Evolutionary conservation across 2,113 vertebrate species (phyloP).

Genomic region (Colius striatus): DNA sequence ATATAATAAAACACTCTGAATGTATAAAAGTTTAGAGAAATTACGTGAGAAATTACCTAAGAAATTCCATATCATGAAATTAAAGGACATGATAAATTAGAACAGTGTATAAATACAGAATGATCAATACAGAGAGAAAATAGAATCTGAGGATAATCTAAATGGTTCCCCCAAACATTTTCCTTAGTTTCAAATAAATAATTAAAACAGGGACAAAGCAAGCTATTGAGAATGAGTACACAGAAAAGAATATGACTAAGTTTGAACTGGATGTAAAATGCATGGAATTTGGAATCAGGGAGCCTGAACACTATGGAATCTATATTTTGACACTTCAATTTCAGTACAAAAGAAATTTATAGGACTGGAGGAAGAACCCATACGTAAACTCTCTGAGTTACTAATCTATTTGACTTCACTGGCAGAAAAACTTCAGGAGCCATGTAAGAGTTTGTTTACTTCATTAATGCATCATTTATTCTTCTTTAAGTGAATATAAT

Average conservation of each 20-base stretch:
- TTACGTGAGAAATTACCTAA: not conserved
- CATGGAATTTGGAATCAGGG: not conserved
- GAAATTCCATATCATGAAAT: not conserved
- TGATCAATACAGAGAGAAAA: not conserved
- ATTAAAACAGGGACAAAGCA: not conserved
- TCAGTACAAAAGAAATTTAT: not conserved
- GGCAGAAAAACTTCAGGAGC: not conserved
- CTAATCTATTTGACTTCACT: not conserved
- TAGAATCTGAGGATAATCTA: not conserved
- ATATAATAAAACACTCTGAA: not conserved
- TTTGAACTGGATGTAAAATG: not conserved
- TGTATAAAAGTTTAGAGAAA: not conserved
- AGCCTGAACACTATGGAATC: not conserved
- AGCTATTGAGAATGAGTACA: not conserved
- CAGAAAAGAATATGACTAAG: not conserved
- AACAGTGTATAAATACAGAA: rapidly evolving
- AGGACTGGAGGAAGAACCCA: not conserved
- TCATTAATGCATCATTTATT: not conserved
- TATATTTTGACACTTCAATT: not conserved
- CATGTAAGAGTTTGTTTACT: not conserved
- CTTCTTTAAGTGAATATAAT: not conserved
- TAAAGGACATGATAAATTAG: not conserved
- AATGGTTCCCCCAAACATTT: rapidly evolving
- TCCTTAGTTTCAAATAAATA: not conserved
- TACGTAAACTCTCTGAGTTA: not conserved